These are phyloP conservation scores for Aleiodes testaceus DNA, from an alignment of 2,888 invertebrate species.

Conservation along the genomic window DNA sequence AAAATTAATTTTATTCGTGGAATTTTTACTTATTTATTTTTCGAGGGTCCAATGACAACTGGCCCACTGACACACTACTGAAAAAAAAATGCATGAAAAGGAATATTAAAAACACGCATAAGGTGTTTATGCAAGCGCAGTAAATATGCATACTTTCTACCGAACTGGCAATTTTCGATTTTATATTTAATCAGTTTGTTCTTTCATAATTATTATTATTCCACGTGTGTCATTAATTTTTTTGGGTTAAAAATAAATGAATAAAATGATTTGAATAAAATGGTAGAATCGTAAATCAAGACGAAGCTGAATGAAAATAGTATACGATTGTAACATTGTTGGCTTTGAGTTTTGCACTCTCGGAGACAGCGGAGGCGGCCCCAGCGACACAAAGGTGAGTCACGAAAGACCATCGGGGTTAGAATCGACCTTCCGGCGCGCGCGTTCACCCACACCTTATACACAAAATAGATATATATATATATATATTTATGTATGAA, in stretches of 20 bases:
- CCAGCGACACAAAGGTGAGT: constrained; percentile 45
- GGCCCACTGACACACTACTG: constrained; percentile 31
- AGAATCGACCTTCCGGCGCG: constrained; percentile 45
- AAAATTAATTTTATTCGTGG: not conserved
- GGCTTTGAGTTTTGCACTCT: constrained; percentile 41
- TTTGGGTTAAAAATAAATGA: not conserved
- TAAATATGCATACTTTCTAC: constrained; percentile 21
- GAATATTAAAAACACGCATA: constrained; percentile 23
- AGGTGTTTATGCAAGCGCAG: constrained; percentile 22
- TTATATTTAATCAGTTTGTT: not conserved
- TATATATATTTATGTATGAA: constrained; percentile 13
- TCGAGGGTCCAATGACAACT: constrained; percentile 23
- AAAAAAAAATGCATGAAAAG: not conserved
- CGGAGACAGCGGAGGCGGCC: constrained; percentile 41
- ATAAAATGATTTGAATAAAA: constrained; percentile 12
- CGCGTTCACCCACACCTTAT: constrained; percentile 33
- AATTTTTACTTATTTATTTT: not conserved
- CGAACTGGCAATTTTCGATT: constrained; percentile 7
- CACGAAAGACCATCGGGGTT: constrained; percentile 47
- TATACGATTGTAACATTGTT: constrained; percentile 44
- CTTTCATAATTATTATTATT: not conserved
- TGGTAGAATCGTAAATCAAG: constrained; percentile 40
- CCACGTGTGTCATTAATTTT: not conserved
- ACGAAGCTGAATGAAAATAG: constrained; percentile 18
- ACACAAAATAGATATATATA: not conserved